A percentile compares a stretch with the other conserved stretches of the same genome.
Evolutionary conservation across 2,797 vertebrate species (phyloP).

Genomic region (Calcarius lapponicus): DNA sequence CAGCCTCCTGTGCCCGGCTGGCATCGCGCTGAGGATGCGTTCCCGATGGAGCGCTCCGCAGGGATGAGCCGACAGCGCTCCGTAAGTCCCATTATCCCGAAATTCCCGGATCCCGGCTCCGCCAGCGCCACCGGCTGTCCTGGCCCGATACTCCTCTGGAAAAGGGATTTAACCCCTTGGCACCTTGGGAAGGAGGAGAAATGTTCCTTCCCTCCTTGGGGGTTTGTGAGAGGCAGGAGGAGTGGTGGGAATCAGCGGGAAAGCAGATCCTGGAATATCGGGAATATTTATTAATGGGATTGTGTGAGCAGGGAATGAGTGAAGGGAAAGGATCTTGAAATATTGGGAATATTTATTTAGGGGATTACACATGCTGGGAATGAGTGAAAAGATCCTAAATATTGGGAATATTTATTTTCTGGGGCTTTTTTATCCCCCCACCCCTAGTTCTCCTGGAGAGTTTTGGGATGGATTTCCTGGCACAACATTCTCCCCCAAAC

Average conservation of each 20-base stretch:
- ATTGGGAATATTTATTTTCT: neutral
- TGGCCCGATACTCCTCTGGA: neutral
- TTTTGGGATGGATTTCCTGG: neutral
- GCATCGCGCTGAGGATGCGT: neutral
- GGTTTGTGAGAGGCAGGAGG: neutral
- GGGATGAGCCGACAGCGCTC: neutral
- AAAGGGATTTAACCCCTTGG: neutral
- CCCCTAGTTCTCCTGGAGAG: neutral
- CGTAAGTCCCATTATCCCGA: slow-evolving; percentile 38
- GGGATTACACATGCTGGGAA: neutral
- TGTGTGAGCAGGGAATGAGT: no score
- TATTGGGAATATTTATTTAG: fast-evolving
- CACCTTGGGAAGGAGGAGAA: neutral
- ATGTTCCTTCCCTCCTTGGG: neutral
- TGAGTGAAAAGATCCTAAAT: neutral
- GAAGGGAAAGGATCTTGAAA: no score
- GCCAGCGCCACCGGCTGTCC: slow-evolving; percentile 65
- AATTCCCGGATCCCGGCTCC: slow-evolving; percentile 2
- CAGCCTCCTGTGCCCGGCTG: no score
- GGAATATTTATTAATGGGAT: neutral
- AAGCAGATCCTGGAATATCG: fast-evolving
- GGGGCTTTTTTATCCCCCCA: neutral
- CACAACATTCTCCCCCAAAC: neutral
- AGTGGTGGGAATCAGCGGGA: neutral
- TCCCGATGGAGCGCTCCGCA: neutral